These are phyloP conservation scores for Cacoxenus indagator DNA, from an alignment of 2,888 invertebrate species.

Conservation along the genomic window DNA sequence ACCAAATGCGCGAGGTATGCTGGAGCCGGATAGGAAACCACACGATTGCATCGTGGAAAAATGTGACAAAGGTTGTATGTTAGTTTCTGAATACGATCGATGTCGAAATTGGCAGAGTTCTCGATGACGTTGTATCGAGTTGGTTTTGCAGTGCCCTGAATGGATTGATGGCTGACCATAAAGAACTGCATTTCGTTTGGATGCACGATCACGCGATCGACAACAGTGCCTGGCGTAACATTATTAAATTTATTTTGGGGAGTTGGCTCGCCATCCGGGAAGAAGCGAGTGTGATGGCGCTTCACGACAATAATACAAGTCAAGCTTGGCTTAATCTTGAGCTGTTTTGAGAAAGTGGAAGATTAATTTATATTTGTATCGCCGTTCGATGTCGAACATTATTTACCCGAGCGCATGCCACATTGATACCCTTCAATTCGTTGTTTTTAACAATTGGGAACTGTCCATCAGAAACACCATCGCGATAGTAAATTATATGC, in stretches of 20 bases:
- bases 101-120: conserved; percentile 80
- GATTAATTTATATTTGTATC: not conserved
- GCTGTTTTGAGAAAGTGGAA: conserved; percentile 31
- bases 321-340: conserved; percentile 77
- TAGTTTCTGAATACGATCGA: conserved; percentile 83
- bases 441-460: conserved; percentile 75
- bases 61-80: conserved; percentile 88
- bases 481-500: conserved; percentile 83
- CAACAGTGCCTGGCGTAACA: conserved; percentile 89
- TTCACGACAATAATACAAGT: conserved; percentile 97
- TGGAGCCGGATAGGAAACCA: conserved; percentile 89
- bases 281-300: conserved; percentile 90
- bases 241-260: conserved; percentile 76
- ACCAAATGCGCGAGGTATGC: conserved; percentile 90
- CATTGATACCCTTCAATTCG: conserved; percentile 79
- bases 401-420: conserved; percentile 76
- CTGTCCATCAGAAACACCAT: conserved; percentile 91
- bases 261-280: conserved; percentile 52
- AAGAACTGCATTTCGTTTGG: conserved; percentile 91
- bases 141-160: conserved; percentile 87
- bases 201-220: conserved; percentile 88
- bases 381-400: conserved; percentile 16
- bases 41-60: conserved; percentile 85
- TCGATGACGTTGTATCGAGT: conserved; percentile 88
- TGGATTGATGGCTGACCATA: conserved; percentile 80